Evolutionary conservation across 1,140 invertebrate species (phyloP).

Genomic region (Varroa destructor): DNA sequence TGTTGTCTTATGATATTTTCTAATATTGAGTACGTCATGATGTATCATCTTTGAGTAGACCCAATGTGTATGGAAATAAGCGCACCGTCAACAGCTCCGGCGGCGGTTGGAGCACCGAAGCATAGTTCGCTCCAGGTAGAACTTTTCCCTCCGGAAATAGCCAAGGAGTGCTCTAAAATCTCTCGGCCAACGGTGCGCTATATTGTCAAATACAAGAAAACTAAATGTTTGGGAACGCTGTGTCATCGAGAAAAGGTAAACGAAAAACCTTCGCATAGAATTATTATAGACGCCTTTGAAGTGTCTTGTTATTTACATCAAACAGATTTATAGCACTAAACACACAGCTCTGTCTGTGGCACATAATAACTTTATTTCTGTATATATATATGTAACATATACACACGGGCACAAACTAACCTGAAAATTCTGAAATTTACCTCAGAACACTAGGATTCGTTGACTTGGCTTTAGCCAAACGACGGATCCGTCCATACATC

Average conservation of each 20-base stretch:
- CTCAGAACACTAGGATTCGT: too few relatives aligned
- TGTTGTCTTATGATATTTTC: not conserved
- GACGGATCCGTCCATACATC: too few relatives aligned
- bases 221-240: not conserved
- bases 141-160: constrained; percentile 11
- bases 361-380: too few relatives aligned
- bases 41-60: not conserved
- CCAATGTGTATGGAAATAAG: constrained; percentile 9
- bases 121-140: not conserved
- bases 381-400: too few relatives aligned
- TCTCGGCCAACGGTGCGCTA: constrained; percentile 15
- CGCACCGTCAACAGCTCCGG: constrained; percentile 12
- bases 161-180: constrained; percentile 7
- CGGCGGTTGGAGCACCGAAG: not conserved
- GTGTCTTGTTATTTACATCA: too few relatives aligned
- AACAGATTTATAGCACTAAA: too few relatives aligned
- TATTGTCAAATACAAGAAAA: not conserved
- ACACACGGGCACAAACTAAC: too few relatives aligned
- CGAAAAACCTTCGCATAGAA: too few relatives aligned
- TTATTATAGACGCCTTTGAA: too few relatives aligned
- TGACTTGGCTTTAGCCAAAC: too few relatives aligned
- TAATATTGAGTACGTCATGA: not conserved
- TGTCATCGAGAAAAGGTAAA: not conserved
- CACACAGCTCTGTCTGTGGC: too few relatives aligned
- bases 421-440: too few relatives aligned